phyloP scores from a whole-genome alignment of 2,113 vertebrate species.

The Percina caprodes region DNA sequence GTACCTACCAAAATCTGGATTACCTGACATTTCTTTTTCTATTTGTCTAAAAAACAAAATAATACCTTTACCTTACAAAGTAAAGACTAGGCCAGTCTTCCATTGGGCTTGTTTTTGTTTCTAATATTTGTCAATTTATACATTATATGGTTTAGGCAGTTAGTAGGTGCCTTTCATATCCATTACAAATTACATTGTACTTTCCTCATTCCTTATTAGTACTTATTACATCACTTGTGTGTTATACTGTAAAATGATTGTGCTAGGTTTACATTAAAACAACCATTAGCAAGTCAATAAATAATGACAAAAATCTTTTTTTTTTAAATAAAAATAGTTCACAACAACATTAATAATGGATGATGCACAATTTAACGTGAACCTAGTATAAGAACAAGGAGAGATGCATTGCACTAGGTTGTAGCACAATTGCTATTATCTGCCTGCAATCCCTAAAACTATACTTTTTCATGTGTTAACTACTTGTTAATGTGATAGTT shows the following conservation, averaged over 20 bases:
- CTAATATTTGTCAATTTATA: neutral
- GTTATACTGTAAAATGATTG: neutral
- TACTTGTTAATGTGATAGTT: neutral
- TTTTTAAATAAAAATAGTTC: neutral
- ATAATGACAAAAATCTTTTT: neutral
- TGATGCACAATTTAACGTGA: too few species aligned
- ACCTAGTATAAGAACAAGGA: too few species aligned
- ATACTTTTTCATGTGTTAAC: neutral
- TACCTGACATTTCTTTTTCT: neutral
- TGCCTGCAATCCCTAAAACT: neutral
- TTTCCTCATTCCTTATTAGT: neutral
- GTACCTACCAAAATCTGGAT: neutral
- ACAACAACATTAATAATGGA: neutral
- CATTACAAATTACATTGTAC: neutral
- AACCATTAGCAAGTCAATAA: neutral
- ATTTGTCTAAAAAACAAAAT: neutral
- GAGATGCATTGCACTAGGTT: too few species aligned
- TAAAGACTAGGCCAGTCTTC: neutral
- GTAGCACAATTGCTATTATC: too few species aligned
- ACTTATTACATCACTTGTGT: neutral
- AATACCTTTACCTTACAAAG: neutral
- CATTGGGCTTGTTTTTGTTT: neutral
- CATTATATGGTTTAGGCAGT: neutral
- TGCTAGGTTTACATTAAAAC: neutral
- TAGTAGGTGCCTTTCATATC: neutral